Evolutionary conservation across 2,113 vertebrate species (phyloP).

Genomic region (Camelus bactrianus): DNA sequence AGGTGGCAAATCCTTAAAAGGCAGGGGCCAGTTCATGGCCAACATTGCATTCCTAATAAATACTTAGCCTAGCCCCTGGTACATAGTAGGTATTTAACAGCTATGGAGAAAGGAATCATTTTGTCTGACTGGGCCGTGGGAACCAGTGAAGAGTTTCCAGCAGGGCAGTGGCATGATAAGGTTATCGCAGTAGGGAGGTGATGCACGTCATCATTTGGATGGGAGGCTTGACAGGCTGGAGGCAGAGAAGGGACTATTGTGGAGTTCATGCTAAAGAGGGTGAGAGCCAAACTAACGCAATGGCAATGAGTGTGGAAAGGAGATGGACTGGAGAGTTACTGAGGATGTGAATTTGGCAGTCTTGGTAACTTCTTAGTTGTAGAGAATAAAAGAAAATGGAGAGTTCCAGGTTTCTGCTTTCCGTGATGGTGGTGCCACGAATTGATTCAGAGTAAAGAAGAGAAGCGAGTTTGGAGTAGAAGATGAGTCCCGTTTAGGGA

Average conservation of each 20-base stretch:
- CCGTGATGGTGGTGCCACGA: background rate
- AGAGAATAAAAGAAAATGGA: background rate
- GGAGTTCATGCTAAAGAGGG: background rate
- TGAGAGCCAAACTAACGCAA: background rate
- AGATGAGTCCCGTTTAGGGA: background rate
- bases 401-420: conserved; percentile 16
- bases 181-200: background rate
- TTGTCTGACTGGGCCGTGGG: background rate
- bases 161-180: background rate
- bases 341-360: background rate
- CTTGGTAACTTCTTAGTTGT: conserved; percentile 14
- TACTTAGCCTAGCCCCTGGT: background rate
- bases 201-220: background rate
- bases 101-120: background rate
- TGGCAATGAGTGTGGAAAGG: background rate
- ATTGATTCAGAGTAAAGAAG: conserved; percentile 14
- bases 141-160: conserved; percentile 52
- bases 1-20: conserved; percentile 13
- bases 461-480: background rate
- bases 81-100: background rate
- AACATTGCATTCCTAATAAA: conserved; percentile 1
- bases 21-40: background rate
- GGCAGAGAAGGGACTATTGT: background rate
- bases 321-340: conserved; percentile 28
- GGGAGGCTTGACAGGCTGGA: background rate